A percentile compares a stretch with the other conserved stretches of the same genome.
phyloP scores from a whole-genome alignment of 64 coral and sea anemone genomes.

The Catalaphyllia jardinei region DNA sequence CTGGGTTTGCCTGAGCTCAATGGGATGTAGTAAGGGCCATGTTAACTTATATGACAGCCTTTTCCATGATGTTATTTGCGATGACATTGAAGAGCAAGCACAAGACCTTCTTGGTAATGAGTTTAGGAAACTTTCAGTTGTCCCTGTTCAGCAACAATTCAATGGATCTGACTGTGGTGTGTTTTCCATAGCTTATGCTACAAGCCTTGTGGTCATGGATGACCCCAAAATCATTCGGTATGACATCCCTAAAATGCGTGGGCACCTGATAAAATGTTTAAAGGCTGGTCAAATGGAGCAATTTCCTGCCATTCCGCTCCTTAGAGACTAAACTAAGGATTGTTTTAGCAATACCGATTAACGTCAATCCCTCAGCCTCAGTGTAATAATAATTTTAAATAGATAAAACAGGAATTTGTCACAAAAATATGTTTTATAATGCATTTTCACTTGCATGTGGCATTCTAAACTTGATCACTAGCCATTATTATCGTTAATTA shows the following conservation, averaged over 20 bases:
- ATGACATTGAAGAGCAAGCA: constrained; percentile 34
- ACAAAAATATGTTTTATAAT: background rate
- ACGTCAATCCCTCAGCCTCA: background rate
- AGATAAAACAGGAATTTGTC: background rate
- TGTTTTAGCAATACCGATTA: background rate
- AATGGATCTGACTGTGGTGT: constrained; percentile 71
- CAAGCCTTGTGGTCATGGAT: constrained; percentile 32
- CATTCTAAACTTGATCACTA: background rate
- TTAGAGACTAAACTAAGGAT: too few relatives aligned
- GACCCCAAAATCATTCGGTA: constrained; percentile 44
- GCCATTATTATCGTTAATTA: background rate
- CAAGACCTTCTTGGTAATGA: background rate
- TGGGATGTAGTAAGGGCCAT: constrained; percentile 25
- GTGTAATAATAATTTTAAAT: background rate
- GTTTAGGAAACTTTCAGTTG: background rate
- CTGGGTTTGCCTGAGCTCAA: constrained; percentile 44
- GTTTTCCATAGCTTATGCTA: constrained; percentile 70
- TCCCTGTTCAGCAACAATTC: constrained; percentile 47
- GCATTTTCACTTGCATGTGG: background rate
- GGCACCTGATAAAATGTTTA: constrained; percentile 12
- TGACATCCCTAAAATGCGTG: constrained; percentile 50
- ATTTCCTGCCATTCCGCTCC: background rate
- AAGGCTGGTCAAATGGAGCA: constrained; percentile 3
- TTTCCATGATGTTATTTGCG: constrained; percentile 23
- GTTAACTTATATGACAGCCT: constrained; percentile 60